Base-by-base conservation (phyloP, 2,888 invertebrate species). In the Amphipyra berbera region DNA sequence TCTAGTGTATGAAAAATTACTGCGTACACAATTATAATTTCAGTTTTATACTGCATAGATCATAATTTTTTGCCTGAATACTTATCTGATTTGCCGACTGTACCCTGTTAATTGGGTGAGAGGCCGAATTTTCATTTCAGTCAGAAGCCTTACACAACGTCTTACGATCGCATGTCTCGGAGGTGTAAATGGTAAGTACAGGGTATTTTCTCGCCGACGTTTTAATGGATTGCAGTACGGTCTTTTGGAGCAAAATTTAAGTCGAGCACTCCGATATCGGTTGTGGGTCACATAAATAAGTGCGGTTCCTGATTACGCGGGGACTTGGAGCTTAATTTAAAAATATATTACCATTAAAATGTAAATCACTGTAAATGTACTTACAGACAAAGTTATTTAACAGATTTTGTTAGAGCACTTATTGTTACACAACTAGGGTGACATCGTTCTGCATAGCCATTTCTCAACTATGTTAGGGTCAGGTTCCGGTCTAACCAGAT, bases 161-260 rank as follows among this genome's bases (percentile, higher is more conserved):
- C 44, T 71, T 67, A 73, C 67, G 73, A 76, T 84, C 74, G 78
- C 82, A 77, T 83, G 82, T 65, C 76, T 78, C 57, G 45, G n/a
- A 73, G 79, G 78, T 81, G 84, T 82, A 79, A 79, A 73, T 74
- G 69, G 69, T 81, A 82, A 83, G 72, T 82, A 78, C 73, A 74
- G 79, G 71, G 76, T 73, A 73, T 54, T 57, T 59, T 65, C 60
- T 59, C 37, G 47, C 27, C 60, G 58, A 47, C 55, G 14, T 57
- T 61, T 76, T 75, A 79, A 83, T 79, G 79, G 61, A 71, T 77
- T 63, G 73, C 62, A 61, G 53, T 62, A 73, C 48, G 66, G 21
- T 52, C 73, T 78, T 82, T 73, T 72, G 73, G 70, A 74, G 69
- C 74, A 78, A 75, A 76, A 73, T 69, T 66, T 56, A 78, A 72